Conservation (phyloP, 2,113 vertebrate genomes). For the Thunnus thynnus region DNA sequence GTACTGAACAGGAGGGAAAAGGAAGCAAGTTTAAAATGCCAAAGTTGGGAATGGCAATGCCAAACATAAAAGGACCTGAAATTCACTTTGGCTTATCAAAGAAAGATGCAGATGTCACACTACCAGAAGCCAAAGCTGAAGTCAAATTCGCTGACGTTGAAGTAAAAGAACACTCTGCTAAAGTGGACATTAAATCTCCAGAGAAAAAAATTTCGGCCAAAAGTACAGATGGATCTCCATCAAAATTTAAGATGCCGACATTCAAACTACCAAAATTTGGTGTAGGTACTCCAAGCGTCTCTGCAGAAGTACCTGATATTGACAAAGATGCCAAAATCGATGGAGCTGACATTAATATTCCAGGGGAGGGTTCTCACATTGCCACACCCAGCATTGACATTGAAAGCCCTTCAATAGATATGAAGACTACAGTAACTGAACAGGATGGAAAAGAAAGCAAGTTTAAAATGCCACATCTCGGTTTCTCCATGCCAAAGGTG, state of each 20-base stretch:
- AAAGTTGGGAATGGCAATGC: slow-evolving; percentile 44
- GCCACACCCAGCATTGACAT: not conserved
- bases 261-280: slow-evolving; percentile 68
- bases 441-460: slow-evolving; percentile 20
- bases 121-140: slow-evolving; percentile 13
- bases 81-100: slow-evolving; percentile 38
- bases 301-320: slow-evolving; percentile 3
- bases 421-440: not conserved
- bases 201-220: not conserved
- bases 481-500: slow-evolving; percentile 36
- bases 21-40: slow-evolving; percentile 52
- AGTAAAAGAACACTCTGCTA: not conserved
- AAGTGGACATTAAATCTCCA: slow-evolving; percentile 14
- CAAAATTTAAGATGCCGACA: slow-evolving; percentile 32
- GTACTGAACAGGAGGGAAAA: not conserved
- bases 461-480: slow-evolving; percentile 55
- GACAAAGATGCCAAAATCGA: not conserved
- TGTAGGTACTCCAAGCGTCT: not conserved
- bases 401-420: not conserved
- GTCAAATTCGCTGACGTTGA: slow-evolving; percentile 9
- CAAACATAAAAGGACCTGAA: slow-evolving; percentile 48
- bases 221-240: slow-evolving; percentile 38
- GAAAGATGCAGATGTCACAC: slow-evolving; percentile 9
- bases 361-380: not conserved
- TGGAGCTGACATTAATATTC: slow-evolving; percentile 28